These are phyloP conservation scores for Berghia stephanieae DNA, from an alignment of 1,140 invertebrate species.

Conservation along the genomic window DNA sequence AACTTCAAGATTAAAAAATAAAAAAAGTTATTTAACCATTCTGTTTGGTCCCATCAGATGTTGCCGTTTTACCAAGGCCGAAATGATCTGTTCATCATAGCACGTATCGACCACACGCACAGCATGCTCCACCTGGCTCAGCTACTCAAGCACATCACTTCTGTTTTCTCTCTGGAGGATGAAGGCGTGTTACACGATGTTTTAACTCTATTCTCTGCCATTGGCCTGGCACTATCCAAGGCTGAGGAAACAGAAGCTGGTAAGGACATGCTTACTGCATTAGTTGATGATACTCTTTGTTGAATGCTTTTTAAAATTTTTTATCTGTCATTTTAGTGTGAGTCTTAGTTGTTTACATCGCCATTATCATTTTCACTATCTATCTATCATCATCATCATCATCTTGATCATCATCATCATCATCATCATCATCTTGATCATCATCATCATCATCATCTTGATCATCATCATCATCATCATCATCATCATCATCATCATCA, in stretches of 20 bases:
- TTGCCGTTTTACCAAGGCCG: background rate
- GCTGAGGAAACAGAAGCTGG: background rate
- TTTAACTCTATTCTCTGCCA: constrained; percentile 42
- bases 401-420: too few relatives aligned
- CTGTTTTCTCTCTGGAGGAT: constrained; percentile 36
- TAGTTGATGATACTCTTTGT: too few relatives aligned
- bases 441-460: too few relatives aligned
- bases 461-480: too few relatives aligned
- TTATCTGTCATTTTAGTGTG: too few relatives aligned
- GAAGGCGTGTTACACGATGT: constrained; percentile 39
- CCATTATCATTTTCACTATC: too few relatives aligned
- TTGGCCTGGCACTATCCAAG: constrained; percentile 34
- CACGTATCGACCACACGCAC: constrained; percentile 39
- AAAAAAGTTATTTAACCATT: background rate
- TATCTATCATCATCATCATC: too few relatives aligned
- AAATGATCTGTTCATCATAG: constrained; percentile 41
- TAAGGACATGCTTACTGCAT: background rate
- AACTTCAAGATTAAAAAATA: background rate
- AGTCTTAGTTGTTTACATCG: too few relatives aligned
- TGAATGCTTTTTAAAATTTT: too few relatives aligned
- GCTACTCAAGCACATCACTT: constrained; percentile 43
- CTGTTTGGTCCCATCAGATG: background rate
- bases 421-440: too few relatives aligned
- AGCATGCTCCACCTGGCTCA: constrained; percentile 49
- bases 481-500: too few relatives aligned